Base-by-base conservation (phyloP, 2,797 vertebrate genomes). In the Sebastolobus alascanus region DNA sequence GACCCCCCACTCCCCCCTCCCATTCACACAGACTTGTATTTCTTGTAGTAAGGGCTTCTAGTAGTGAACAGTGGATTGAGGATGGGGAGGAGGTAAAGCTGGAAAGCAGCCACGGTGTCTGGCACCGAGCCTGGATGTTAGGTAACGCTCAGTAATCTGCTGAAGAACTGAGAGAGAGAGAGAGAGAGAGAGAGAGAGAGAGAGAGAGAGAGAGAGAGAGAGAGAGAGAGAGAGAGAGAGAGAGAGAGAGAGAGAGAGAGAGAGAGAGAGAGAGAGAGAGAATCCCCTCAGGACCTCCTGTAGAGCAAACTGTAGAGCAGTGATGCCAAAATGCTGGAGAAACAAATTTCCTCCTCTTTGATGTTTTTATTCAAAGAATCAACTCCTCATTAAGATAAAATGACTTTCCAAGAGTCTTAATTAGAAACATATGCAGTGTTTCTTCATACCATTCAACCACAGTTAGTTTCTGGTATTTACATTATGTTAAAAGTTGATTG, bases 51-150 rank as follows among this genome's bases (percentile, higher is more conserved):
- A 40, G 59, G 37, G n/a, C 66, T 79, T 77, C 4, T 18, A 16
- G 31, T 18, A 16, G 31, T 55, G 54, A 75, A 29, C 27, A 37
- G 54, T 25, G 50, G 29, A 50, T 22, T 46, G 71, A 69, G 55
- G 77, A 85, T 38, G 40, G 38, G 59, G n/a, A 56, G 61, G 68
- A 75, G 37, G 72, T 77, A 29, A 65, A 87, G 56, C 13, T 86
- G 83, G 90, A 86, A 54, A 55, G 64, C 61, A 59, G 84, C 85
- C 70, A 73, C 63, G 2, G 40, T 22, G 65, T 69, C 75, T 92
- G 90, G 88, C 84, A 72, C 73, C 69, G 59, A 29, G 83, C 90
- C 92, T 82, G 92, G 87, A 85, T 85, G 76, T 92, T 90, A 79
- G 80, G 68, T 84, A 87, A 90, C 20, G 2, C 35, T 77, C 37